Evolutionary conservation across 2,797 vertebrate genomes (phyloP).

Genomic region (Liasis olivaceus): DNA sequence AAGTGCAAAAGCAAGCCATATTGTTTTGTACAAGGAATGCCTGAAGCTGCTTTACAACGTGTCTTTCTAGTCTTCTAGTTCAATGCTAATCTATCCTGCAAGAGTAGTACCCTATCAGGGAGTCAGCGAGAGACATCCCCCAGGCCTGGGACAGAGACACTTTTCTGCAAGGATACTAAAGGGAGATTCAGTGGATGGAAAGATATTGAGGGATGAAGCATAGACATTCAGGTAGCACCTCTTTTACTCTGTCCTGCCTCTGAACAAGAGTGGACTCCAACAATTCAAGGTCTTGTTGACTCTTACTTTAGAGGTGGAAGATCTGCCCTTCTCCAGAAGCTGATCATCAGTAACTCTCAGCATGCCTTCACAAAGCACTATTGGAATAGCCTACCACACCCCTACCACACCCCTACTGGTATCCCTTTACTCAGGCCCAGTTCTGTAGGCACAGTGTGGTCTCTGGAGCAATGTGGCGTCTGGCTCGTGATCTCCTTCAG

Average conservation of each 20-base stretch:
- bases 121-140: not conserved
- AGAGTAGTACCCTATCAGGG: not conserved
- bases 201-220: not conserved
- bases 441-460: not conserved
- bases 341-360: not conserved
- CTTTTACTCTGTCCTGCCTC: not conserved
- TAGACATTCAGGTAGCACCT: not conserved
- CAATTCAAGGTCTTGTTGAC: not conserved
- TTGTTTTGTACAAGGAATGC: not conserved
- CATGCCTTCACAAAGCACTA: not conserved
- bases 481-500: not conserved
- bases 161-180: not conserved
- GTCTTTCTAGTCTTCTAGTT: not conserved
- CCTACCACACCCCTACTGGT: not conserved
- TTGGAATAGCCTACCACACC: not conserved
- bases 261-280: not conserved
- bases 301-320: not conserved
- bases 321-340: not conserved
- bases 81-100: not conserved
- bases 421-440: not conserved
- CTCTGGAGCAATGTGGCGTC: not conserved
- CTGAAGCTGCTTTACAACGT: not conserved
- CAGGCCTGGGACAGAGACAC: not conserved
- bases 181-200: not conserved
- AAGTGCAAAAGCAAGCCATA: not conserved